phyloP scores from a whole-genome alignment of 2,113 vertebrate genomes.

The Pomatorhinus ruficollis region DNA sequence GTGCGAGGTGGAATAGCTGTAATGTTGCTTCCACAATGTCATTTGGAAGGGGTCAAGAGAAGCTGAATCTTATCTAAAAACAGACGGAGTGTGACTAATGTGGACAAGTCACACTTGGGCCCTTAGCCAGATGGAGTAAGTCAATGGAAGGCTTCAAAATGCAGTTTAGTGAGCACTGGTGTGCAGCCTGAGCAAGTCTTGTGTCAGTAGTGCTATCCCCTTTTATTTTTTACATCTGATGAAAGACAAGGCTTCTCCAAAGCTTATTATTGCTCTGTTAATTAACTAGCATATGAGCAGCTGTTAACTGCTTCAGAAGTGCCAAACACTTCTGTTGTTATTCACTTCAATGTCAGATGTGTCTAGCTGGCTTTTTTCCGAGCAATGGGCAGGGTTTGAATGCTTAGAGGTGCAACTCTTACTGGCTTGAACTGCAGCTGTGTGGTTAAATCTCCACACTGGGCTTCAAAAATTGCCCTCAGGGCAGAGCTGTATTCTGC shows the following conservation, averaged over 20 bases:
- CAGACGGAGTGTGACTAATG: background rate
- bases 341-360: background rate
- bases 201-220: background rate
- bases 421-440: background rate
- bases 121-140: background rate
- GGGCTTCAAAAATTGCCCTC: background rate
- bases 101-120: background rate
- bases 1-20: background rate
- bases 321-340: constrained; percentile 8
- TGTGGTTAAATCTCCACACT: background rate
- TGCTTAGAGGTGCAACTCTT: background rate
- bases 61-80: background rate
- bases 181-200: background rate
- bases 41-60: background rate
- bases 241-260: background rate
- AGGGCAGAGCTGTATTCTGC: background rate
- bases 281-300: constrained; percentile 39
- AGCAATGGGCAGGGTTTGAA: background rate
- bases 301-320: constrained; percentile 33
- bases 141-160: background rate
- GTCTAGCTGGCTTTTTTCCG: background rate
- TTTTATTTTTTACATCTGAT: background rate
- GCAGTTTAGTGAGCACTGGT: background rate
- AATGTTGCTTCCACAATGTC: background rate
- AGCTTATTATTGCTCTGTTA: constrained; percentile 38